Percentiles rank a stretch among this genome's conserved stretches.
phyloP scores from a whole-genome alignment of 1,140 invertebrate species.

The Drosophila oshimai region DNA sequence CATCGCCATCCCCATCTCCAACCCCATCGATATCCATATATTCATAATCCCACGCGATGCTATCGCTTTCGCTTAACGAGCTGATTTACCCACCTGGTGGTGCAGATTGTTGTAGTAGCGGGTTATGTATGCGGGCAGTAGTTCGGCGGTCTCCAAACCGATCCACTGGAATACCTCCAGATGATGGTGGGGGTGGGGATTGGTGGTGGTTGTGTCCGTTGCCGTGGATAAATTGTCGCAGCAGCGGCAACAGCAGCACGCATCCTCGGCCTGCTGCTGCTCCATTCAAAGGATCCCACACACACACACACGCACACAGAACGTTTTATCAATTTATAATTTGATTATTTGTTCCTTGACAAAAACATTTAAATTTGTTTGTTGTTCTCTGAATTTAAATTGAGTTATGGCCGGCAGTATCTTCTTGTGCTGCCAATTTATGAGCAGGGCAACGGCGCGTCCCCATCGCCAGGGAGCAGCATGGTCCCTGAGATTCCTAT shows the following conservation, averaged over 20 bases:
- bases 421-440: slow-evolving; percentile 69
- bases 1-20: neutral
- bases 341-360: slow-evolving; percentile 59
- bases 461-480: slow-evolving; percentile 47
- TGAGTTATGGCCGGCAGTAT: slow-evolving; percentile 65
- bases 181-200: slow-evolving; percentile 14
- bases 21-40: neutral
- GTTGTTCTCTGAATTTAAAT: slow-evolving; percentile 63
- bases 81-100: slow-evolving; percentile 86
- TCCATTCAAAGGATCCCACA: slow-evolving; percentile 65
- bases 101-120: slow-evolving; percentile 87
- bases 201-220: slow-evolving; percentile 1
- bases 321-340: slow-evolving; percentile 50
- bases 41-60: neutral
- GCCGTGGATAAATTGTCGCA: slow-evolving; percentile 44
- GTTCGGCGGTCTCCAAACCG: slow-evolving; percentile 86
- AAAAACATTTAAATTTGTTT: slow-evolving; percentile 21
- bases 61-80: neutral
- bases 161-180: slow-evolving; percentile 85
- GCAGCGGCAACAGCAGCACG: slow-evolving; percentile 51
- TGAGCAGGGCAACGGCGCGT: slow-evolving; percentile 56
- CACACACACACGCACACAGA: too few species aligned
- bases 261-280: slow-evolving; percentile 39
- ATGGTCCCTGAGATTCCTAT: slow-evolving; percentile 2
- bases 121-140: slow-evolving; percentile 87